Percentiles rank a stretch among this genome's conserved stretches.
These are phyloP conservation scores for Sussaba pulchella DNA, from an alignment of 2,888 invertebrate genomes.

Conservation along the genomic window DNA sequence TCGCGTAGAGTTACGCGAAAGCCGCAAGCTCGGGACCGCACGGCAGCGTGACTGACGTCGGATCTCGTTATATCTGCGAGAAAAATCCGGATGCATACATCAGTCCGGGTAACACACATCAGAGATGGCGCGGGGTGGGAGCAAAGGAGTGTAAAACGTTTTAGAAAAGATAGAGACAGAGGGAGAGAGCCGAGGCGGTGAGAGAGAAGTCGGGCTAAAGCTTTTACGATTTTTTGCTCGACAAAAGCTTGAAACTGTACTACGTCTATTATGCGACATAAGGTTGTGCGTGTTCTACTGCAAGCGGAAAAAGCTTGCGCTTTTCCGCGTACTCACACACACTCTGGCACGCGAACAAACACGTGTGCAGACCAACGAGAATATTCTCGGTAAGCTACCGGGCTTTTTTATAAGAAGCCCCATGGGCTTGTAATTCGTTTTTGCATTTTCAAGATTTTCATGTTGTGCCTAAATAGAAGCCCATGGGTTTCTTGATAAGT, in stretches of 20 bases:
- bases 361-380: background rate
- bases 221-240: constrained; percentile 55
- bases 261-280: constrained; percentile 48
- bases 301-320: constrained; percentile 11
- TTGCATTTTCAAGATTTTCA: too few species aligned
- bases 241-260: constrained; percentile 55
- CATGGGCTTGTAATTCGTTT: too few species aligned
- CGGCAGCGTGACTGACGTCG: constrained; percentile 56
- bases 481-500: too few species aligned
- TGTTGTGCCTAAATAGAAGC: too few species aligned
- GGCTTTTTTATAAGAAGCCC: too few species aligned
- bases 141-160: constrained; percentile 30
- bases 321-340: constrained; percentile 15
- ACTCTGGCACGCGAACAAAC: background rate
- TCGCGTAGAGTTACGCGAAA: constrained; percentile 20
- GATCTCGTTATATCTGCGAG: constrained; percentile 61
- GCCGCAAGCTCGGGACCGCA: constrained; percentile 48
- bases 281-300: background rate
- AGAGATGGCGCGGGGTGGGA: constrained; percentile 24
- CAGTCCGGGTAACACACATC: constrained; percentile 37
- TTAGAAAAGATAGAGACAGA: too few species aligned
- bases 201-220: constrained; percentile 46
- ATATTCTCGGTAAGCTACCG: constrained; percentile 21
- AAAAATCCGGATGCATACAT: constrained; percentile 62
- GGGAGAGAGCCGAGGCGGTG: constrained; percentile 37